Percentiles rank a stretch among this genome's conserved stretches.
These are phyloP conservation scores for Trichechus manatus DNA, from an alignment of 2,113 vertebrate genomes.

Conservation along the genomic window DNA sequence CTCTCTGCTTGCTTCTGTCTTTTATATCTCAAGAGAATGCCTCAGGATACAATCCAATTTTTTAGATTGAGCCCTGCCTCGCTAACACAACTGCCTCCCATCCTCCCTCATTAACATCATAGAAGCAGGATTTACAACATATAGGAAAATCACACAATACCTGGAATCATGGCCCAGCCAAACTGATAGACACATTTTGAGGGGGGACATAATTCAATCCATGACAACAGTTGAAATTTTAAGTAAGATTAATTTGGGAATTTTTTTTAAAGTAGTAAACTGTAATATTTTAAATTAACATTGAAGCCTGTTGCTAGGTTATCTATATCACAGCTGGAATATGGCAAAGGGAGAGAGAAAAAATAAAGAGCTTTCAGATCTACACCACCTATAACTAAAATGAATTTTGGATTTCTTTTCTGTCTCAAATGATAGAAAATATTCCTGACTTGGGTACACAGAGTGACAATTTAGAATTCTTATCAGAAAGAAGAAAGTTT, in stretches of 20 bases:
- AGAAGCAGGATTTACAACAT: too few species aligned
- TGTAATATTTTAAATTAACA: constrained; percentile 55
- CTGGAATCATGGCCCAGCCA: too few species aligned
- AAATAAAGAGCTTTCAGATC: constrained; percentile 31
- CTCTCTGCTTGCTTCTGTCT: too few species aligned
- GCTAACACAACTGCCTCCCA: too few species aligned
- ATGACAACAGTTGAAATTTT: not conserved
- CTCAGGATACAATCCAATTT: too few species aligned
- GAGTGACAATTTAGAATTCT: constrained; percentile 53
- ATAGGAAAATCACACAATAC: too few species aligned
- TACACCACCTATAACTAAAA: constrained; percentile 52
- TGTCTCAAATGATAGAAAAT: constrained; percentile 54
- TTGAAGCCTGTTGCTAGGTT: not conserved
- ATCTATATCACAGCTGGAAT: constrained; percentile 48
- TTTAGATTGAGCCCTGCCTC: too few species aligned
- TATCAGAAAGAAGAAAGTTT: constrained; percentile 36
- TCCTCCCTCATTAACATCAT: too few species aligned
- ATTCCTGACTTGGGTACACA: constrained; percentile 16
- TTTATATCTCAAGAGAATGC: too few species aligned
- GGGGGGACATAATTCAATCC: too few species aligned
- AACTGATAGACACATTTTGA: too few species aligned
- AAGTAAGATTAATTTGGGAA: constrained; percentile 28
- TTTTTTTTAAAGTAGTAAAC: not conserved
- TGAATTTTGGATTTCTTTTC: constrained; percentile 56
- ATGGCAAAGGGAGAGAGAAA: not conserved